Base-by-base conservation (phyloP, 2,888 invertebrate species). In the Athalia circularis region DNA sequence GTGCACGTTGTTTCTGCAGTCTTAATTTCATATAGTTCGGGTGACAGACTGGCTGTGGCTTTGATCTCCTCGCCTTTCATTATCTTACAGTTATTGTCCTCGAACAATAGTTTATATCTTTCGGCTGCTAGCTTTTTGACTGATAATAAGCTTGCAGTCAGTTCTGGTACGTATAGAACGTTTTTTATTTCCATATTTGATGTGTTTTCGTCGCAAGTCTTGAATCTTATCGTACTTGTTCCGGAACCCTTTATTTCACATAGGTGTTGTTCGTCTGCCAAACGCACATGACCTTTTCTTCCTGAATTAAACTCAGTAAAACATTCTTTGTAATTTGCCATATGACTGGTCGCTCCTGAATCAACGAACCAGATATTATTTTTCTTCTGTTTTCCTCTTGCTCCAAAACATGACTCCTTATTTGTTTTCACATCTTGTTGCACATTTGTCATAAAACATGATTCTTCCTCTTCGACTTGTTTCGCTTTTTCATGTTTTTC, bases 111-210 rank as follows among this genome's bases (percentile, higher is more conserved):
- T 13, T 13, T 50, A 52, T 64, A 78, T 43, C 79, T 78, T 8
- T 15, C 72, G 15, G 64, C 67, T 3, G 74, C 77, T 52, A 79
- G 47, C 48, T 47, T 52, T n/a, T 62, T 70, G 8, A 77, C 79
- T 29, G 80, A 80, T 6, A 80, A 11, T 47, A 79, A 13, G 54
- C 64, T 77, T 3, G 65, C 65, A 2, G 13, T 47, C 45, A 80
- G 15, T 29, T 64, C 47, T 47, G 79, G 78, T 62, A 78, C 65
- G 62, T 78, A 80, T 59, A 80, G 59, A 7, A 74, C 64, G 15
- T 77, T 76, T 80, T 45, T 65, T 11, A 50, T 48, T 2, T n/a
- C 72, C 29, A 62, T 68, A 1, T 5, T 64, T 64, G 29, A 11
- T 9, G 11, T 15, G 11, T 43, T 64, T 15, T 8, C 64, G 29